Evolutionary conservation across 92 coral and sea anemone genomes (phyloP).

Genomic region (Heteractis magnifica): DNA sequence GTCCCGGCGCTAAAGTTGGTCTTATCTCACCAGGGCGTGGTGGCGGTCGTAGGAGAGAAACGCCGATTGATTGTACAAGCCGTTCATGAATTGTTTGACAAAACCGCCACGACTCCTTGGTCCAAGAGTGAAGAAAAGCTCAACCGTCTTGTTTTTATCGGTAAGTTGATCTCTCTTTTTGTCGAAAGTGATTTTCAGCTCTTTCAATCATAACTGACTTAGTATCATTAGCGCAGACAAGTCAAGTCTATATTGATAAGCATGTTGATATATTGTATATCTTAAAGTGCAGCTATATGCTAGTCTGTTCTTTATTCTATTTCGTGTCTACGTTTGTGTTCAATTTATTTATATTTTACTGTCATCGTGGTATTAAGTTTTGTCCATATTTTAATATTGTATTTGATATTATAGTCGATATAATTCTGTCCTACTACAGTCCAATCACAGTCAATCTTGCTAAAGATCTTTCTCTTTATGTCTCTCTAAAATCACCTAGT

Average conservation of each 20-base stretch:
- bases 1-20: background rate
- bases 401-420: no score
- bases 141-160: slow-evolving; percentile 71
- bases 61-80: slow-evolving; percentile 71
- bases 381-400: background rate
- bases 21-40: slow-evolving; percentile 45
- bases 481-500: no score
- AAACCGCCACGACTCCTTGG: slow-evolving; percentile 66
- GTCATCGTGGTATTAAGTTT: background rate
- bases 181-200: background rate
- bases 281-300: background rate
- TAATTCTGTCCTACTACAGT: no score
- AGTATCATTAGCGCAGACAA: background rate
- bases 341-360: background rate
- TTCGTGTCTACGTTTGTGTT: background rate
- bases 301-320: background rate
- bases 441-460: no score
- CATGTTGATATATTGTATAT: background rate
- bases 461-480: no score
- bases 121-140: slow-evolving; percentile 42
- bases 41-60: slow-evolving; percentile 50
- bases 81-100: slow-evolving; percentile 81
- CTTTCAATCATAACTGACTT: background rate
- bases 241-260: background rate
- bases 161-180: slow-evolving; percentile 24